Conservation (phyloP, 2,888 invertebrate genomes). For the Ischnus inquisitorius region DNA sequence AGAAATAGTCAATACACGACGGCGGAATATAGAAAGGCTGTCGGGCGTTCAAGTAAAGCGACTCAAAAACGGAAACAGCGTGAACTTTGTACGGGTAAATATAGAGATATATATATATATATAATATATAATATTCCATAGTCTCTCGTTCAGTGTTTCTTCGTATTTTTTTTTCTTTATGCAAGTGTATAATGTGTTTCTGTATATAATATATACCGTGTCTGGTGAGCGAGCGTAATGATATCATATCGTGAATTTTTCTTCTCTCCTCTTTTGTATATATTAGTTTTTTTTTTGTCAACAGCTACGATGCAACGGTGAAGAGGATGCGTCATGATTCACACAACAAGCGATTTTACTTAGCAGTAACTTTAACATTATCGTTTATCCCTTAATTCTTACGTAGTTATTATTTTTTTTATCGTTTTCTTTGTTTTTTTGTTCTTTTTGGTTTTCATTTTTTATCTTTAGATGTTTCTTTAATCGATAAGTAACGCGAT, state of each 20-base stretch:
- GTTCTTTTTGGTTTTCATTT: slow-evolving; percentile 25
- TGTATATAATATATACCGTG: slow-evolving; percentile 33
- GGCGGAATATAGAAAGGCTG: slow-evolving; percentile 63
- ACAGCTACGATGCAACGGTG: slow-evolving; percentile 71
- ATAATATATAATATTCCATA: slow-evolving; percentile 37
- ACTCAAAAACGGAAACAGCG: slow-evolving; percentile 47
- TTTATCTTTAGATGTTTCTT: slow-evolving; percentile 55
- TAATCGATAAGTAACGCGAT: slow-evolving; percentile 50
- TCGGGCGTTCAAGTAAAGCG: slow-evolving; percentile 52
- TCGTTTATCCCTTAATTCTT: slow-evolving; percentile 67
- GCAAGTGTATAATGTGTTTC: slow-evolving; percentile 38
- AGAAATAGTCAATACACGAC: slow-evolving; percentile 61
- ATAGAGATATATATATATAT: slow-evolving; percentile 18
- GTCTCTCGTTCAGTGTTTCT: slow-evolving; percentile 59
- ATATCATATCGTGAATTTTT: slow-evolving; percentile 27
- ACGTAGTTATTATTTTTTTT: slow-evolving; percentile 53
- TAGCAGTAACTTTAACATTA: slow-evolving; percentile 72
- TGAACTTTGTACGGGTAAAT: slow-evolving; percentile 55
- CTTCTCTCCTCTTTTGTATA: slow-evolving; percentile 9
- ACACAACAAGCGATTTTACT: slow-evolving; percentile 76
- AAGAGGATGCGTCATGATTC: slow-evolving; percentile 73
- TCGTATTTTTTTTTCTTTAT: slow-evolving; percentile 47
- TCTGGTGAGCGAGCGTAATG: slow-evolving; percentile 63
- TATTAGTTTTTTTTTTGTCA: slow-evolving; percentile 25
- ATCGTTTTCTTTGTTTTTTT: slow-evolving; percentile 10